These are phyloP conservation scores for Lordiphosa mommai DNA, from an alignment of 1,140 invertebrate species.

Conservation along the genomic window DNA sequence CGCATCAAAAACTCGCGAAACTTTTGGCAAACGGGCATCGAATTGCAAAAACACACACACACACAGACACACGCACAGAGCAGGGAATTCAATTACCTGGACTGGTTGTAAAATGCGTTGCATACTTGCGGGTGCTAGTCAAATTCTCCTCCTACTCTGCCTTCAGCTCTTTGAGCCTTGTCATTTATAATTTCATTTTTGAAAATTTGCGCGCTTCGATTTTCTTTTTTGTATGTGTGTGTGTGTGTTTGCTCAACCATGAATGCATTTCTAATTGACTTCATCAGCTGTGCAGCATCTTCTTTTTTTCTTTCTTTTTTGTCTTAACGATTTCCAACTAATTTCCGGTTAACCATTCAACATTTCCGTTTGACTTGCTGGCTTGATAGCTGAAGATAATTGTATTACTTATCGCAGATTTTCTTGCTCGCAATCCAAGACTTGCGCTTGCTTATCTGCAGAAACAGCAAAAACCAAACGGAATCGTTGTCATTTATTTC, in stretches of 20 bases:
- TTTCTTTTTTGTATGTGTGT: neutral
- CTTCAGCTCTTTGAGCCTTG: conserved; percentile 6
- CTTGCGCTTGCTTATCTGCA: no score
- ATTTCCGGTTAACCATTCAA: no score
- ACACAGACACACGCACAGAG: neutral
- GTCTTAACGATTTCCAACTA: no score
- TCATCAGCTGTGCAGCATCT: conserved; percentile 5
- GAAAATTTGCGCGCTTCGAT: conserved; percentile 13
- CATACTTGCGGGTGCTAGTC: conserved; percentile 34
- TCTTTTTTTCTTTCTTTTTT: neutral
- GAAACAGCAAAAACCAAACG: no score
- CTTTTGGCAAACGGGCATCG: conserved; percentile 1
- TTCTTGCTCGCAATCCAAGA: no score
- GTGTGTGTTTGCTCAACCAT: conserved; percentile 16
- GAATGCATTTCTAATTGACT: conserved; percentile 48
- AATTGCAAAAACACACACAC: conserved; percentile 2
- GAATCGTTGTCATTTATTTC: no score
- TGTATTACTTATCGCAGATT: no score
- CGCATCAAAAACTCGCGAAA: neutral
- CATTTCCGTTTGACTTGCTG: no score
- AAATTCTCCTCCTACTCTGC: neutral
- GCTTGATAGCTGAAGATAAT: no score
- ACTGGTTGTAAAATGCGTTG: conserved; percentile 14
- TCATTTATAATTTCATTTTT: conserved; percentile 47
- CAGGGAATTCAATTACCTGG: conserved; percentile 31